Evolutionary conservation across 1,140 invertebrate genomes (phyloP).

Genomic region (Cylas formicarius): DNA sequence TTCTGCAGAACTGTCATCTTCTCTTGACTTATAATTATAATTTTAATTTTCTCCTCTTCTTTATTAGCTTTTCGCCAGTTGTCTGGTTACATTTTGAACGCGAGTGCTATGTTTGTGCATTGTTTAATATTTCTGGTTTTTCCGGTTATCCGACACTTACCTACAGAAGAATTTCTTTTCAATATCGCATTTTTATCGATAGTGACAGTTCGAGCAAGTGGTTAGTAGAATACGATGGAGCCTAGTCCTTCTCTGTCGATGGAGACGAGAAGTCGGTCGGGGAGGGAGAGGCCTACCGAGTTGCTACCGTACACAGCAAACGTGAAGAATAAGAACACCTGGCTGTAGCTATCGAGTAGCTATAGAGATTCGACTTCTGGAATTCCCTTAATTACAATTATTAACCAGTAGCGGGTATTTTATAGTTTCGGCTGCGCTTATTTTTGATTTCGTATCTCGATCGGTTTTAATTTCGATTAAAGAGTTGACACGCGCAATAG

Average conservation of each 20-base stretch:
- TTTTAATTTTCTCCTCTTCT: too few relatives aligned
- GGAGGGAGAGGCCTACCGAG: constrained; percentile 13
- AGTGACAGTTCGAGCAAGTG: too few relatives aligned
- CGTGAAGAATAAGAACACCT: constrained; percentile 24
- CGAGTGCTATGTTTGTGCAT: too few relatives aligned
- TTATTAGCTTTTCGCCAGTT: too few relatives aligned
- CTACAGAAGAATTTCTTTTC: too few relatives aligned
- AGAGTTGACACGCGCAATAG: constrained; percentile 3
- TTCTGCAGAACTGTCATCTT: too few relatives aligned
- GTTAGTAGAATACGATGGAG: background rate
- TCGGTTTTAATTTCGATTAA: constrained; percentile 11
- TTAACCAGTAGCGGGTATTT: constrained; percentile 32
- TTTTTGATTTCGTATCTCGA: constrained; percentile 1
- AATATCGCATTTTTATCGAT: too few relatives aligned
- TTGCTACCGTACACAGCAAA: constrained; percentile 29
- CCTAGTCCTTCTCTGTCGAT: background rate
- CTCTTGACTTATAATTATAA: too few relatives aligned
- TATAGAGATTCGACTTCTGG: constrained; percentile 25
- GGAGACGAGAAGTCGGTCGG: background rate
- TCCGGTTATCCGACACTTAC: too few relatives aligned
- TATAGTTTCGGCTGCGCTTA: constrained; percentile 11
- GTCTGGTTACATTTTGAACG: too few relatives aligned
- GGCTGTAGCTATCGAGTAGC: constrained; percentile 18
- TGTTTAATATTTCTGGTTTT: too few relatives aligned
- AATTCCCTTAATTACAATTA: constrained; percentile 35